phyloP scores from a whole-genome alignment of 2,113 vertebrate genomes.

The Megaceryle torquata region DNA sequence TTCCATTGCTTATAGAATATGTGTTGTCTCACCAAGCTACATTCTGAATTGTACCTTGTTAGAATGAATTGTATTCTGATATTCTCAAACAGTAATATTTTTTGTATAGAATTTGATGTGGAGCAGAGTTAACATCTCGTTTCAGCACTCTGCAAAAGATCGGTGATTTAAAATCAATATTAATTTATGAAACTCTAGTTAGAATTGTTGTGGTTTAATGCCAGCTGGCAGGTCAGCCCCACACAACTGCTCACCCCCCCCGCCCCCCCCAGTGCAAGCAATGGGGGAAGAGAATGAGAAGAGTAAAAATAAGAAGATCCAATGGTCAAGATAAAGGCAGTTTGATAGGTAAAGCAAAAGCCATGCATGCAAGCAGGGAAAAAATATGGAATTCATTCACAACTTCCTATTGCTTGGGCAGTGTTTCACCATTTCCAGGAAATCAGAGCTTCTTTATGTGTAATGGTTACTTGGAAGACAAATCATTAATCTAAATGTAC shows the following conservation, averaged over 20 bases:
- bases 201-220: rapidly evolving
- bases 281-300: background rate
- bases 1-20: background rate
- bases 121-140: background rate
- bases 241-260: rapidly evolving
- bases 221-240: background rate
- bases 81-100: background rate
- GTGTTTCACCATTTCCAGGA: background rate
- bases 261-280: rapidly evolving
- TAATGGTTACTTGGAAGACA: background rate
- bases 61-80: background rate
- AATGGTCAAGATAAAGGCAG: background rate
- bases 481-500: background rate
- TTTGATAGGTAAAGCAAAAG: background rate
- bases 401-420: background rate
- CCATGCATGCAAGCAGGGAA: background rate
- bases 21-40: rapidly evolving
- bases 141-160: background rate
- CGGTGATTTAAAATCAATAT: background rate
- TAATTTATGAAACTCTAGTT: background rate
- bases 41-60: background rate
- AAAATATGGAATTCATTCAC: background rate
- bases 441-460: background rate
- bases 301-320: background rate
- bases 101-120: background rate